These are phyloP conservation scores for Catocala nupta DNA, from an alignment of 2,888 invertebrate genomes.

Conservation along the genomic window DNA sequence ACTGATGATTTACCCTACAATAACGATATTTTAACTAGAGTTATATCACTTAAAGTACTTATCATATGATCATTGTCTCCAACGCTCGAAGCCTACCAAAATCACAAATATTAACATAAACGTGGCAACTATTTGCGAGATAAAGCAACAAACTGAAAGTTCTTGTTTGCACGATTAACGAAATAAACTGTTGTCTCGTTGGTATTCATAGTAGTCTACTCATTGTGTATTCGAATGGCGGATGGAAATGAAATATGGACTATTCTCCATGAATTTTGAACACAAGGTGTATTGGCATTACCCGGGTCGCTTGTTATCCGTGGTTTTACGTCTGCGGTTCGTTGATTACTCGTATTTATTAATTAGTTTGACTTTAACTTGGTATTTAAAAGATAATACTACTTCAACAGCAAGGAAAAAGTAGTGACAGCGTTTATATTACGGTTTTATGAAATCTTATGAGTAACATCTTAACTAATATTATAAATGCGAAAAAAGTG, in stretches of 20 bases:
- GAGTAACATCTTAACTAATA: too few relatives aligned
- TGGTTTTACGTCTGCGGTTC: slow-evolving; percentile 35
- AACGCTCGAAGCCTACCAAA: slow-evolving; percentile 16
- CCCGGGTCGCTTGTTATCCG: slow-evolving; percentile 61
- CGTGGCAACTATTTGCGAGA: slow-evolving; percentile 55
- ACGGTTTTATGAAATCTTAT: too few relatives aligned
- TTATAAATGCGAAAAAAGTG: too few relatives aligned
- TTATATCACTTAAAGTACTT: too few relatives aligned
- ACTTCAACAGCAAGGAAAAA: too few relatives aligned
- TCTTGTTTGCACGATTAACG: slow-evolving; percentile 85
- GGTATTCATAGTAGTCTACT: slow-evolving; percentile 82
- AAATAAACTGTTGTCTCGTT: slow-evolving; percentile 84
- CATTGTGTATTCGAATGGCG: slow-evolving; percentile 82
- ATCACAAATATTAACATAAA: slow-evolving; percentile 34
- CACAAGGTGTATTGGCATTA: slow-evolving; percentile 75
- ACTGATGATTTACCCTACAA: too few relatives aligned
- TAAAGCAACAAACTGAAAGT: slow-evolving; percentile 76
- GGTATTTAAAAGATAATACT: too few relatives aligned
- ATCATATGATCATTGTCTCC: background rate
- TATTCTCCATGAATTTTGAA: slow-evolving; percentile 81
- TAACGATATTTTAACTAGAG: too few relatives aligned
- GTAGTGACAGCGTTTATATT: too few relatives aligned
- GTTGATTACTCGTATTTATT: slow-evolving; percentile 26
- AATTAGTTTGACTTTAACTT: slow-evolving; percentile 15
- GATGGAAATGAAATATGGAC: slow-evolving; percentile 85